Evolutionary conservation across 2,797 vertebrate genomes (phyloP).

Genomic region (Enteromius paludinosus): DNA sequence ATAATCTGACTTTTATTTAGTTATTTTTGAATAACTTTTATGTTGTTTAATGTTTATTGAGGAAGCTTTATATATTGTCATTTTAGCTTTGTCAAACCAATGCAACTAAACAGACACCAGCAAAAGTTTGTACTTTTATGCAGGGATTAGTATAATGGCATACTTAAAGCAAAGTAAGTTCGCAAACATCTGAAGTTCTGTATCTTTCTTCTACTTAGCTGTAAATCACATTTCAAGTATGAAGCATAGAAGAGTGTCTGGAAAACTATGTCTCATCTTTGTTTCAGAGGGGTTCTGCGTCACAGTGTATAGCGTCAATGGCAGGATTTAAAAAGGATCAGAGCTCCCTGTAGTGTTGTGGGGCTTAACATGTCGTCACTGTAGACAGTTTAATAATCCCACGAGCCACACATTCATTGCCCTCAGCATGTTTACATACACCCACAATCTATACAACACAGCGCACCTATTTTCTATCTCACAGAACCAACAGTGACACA

Average conservation of each 20-base stretch:
- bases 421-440: conserved; percentile 36
- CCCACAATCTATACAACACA: conserved; percentile 2
- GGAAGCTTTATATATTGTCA: neutral
- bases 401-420: conserved; percentile 36
- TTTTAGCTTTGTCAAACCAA: neutral
- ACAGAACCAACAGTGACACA: conserved; percentile 13
- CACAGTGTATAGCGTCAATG: conserved; percentile 47
- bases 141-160: neutral
- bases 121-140: neutral
- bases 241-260: conserved; percentile 21
- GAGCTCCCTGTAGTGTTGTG: conserved; percentile 52
- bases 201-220: conserved; percentile 11
- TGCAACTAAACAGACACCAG: neutral
- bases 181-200: neutral
- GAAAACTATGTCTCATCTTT: conserved; percentile 40
- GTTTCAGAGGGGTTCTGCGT: conserved; percentile 55
- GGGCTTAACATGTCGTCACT: conserved; percentile 50
- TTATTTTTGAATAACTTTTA: neutral
- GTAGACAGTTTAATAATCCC: conserved; percentile 56
- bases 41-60: neutral
- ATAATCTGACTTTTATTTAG: too few relatives aligned
- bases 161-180: neutral
- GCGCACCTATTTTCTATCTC: conserved; percentile 1
- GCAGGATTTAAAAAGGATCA: conserved; percentile 61
- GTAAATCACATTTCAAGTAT: conserved; percentile 48